These are phyloP conservation scores for Cheilosia vernalis DNA, from an alignment of 2,888 invertebrate species.

Conservation along the genomic window DNA sequence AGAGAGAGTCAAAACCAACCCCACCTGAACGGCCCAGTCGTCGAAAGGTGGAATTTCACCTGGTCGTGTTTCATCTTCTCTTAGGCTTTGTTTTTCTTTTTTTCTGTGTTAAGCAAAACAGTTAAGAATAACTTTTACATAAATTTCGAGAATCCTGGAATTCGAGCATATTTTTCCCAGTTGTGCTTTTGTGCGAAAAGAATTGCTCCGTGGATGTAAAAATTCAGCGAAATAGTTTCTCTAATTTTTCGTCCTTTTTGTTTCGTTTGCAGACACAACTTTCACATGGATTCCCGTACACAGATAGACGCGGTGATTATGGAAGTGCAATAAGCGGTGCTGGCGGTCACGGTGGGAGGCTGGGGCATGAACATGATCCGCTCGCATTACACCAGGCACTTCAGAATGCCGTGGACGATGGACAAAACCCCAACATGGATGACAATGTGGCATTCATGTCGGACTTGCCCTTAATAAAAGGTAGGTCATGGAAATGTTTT, in stretches of 20 bases:
- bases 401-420: constrained; percentile 86
- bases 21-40: constrained; percentile 37
- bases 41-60: constrained; percentile 52
- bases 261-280: constrained; percentile 83
- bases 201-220: constrained; percentile 42
- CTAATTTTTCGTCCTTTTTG: constrained; percentile 41
- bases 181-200: constrained; percentile 56
- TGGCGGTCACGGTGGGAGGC: constrained; percentile 82
- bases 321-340: constrained; percentile 86
- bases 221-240: constrained; percentile 17
- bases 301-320: constrained; percentile 85
- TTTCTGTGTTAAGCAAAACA: not conserved
- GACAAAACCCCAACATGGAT: constrained; percentile 92
- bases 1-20: constrained; percentile 37
- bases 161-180: constrained; percentile 31
- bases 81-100: not conserved
- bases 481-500: constrained; percentile 85
- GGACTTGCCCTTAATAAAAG: constrained; percentile 94
- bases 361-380: constrained; percentile 88
- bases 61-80: constrained; percentile 23
- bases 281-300: constrained; percentile 87
- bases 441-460: constrained; percentile 95
- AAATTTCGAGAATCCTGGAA: constrained; percentile 61
- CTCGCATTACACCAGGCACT: constrained; percentile 92
- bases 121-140: constrained; percentile 67